A percentile compares a stretch with the other conserved stretches of the same genome.
phyloP scores from a whole-genome alignment of 1,140 invertebrate genomes.

The Heliconius himera region DNA sequence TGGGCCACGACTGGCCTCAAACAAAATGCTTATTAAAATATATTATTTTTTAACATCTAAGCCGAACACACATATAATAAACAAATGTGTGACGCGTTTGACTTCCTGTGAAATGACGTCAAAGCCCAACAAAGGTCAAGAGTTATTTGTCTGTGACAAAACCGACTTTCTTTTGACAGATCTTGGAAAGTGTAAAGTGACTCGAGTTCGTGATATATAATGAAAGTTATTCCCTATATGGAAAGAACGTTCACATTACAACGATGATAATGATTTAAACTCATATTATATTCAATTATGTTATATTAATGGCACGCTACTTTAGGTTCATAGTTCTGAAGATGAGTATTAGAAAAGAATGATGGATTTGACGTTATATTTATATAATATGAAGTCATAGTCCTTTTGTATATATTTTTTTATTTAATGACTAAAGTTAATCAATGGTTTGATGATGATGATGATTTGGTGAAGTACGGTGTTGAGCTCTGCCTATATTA shows the following conservation, averaged over 20 bases:
- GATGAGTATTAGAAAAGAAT: background rate
- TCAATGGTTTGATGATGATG: no score
- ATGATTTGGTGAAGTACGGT: no score
- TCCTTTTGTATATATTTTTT: background rate
- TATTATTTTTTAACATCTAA: background rate
- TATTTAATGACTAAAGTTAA: background rate
- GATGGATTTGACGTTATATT: background rate
- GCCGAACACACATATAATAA: background rate
- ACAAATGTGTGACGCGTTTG: background rate
- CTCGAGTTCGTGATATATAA: constrained; percentile 39
- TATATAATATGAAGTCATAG: background rate
- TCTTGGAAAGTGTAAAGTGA: constrained; percentile 38
- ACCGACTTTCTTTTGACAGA: constrained; percentile 38
- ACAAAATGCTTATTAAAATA: no score
- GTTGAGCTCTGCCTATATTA: no score
- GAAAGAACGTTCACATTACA: constrained; percentile 33
- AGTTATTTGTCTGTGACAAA: background rate
- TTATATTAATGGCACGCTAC: constrained; percentile 33
- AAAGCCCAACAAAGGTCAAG: background rate
- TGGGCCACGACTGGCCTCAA: no score
- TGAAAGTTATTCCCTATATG: constrained; percentile 41
- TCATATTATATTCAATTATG: constrained; percentile 31
- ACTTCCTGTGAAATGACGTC: background rate
- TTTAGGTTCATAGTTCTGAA: constrained; percentile 23
- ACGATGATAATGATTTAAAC: constrained; percentile 2